Evolutionary conservation across 2,113 vertebrate genomes (phyloP), one percentile per base, ranked within the genome.

Genomic region (Hemiprocne comata): DNA sequence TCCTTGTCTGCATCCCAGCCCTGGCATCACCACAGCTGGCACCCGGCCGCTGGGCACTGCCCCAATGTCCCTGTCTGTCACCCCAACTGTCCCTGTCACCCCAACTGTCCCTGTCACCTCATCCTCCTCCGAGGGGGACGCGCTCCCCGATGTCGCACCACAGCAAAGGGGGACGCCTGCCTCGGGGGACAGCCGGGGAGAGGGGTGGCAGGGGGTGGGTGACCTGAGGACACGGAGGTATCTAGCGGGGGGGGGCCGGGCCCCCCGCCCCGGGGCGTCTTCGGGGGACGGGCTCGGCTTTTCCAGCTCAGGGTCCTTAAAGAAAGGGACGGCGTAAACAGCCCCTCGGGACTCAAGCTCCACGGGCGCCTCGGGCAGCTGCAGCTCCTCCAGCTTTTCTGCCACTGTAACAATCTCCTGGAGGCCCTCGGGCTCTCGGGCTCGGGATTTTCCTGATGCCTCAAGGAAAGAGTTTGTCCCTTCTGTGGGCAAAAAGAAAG

Each of bases 331-430:
- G 83, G 97, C 96, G 75, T 98, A 98, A 75, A 98, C 98, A 46
- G 97, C 98, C 29, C 97, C 98, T 42, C 98, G 98, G 67, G 98
- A 99, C 96, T 98, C 98, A 20, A 98, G 96, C 70, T 98, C 97
- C 94, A 94, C 83, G n/a, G 93, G 74, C 79, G 95, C 94, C 86
- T 90, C 91, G 62, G 95, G 96, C 79, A 97, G 91, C 91, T 91
- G 97, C 77, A 98, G 96, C 76, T 99, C 98, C 78, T 98, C 97
- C 81, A 98, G 90, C 55, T 97, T 97, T 92, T 98, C 98, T 51
- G 98, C 97, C 89, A 98, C 98, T 55, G 98, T 98, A 71, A 98
- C 96, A 91, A 99, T 97, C 91, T 98, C 98, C 89, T 96, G 95
- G 79, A 97, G 91, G 86, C 98, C 95, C 90, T 98, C 98, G 25